Conservation (phyloP, 2,797 vertebrate species). For the Tadarida brasiliensis region DNA sequence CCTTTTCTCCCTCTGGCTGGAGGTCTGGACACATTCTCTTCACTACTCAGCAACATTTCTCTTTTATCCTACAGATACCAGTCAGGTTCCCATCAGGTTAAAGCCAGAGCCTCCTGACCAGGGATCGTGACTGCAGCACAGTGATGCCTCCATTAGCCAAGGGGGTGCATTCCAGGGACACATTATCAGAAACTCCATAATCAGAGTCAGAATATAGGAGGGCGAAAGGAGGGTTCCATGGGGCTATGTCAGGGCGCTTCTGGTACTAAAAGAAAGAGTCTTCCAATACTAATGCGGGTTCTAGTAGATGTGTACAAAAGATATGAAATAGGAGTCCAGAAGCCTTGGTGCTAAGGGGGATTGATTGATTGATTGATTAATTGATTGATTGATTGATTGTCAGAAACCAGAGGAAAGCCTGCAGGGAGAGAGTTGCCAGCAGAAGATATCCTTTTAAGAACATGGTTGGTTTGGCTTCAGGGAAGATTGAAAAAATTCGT, state of each 20-base stretch:
- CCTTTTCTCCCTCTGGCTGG: slow-evolving; percentile 29
- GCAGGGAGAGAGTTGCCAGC: not conserved
- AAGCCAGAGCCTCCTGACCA: not conserved
- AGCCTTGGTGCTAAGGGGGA: not conserved
- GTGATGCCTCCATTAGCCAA: not conserved
- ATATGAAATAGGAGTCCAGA: not conserved
- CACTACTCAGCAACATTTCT: slow-evolving; percentile 62
- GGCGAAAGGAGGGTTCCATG: not conserved
- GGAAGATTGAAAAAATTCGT: not conserved
- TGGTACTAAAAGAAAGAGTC: not conserved
- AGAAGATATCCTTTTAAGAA: not conserved
- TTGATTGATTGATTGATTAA: not conserved
- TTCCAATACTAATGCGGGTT: not conserved
- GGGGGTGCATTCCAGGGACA: not conserved
- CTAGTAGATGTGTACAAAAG: not conserved
- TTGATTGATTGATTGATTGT: not conserved
- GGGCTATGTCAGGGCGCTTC: not conserved
- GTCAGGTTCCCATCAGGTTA: slow-evolving; percentile 25
- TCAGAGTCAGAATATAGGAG: not conserved
- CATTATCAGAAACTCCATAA: not conserved
- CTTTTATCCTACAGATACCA: slow-evolving; percentile 60
- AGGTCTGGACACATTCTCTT: slow-evolving; percentile 69
- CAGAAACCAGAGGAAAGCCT: not conserved
- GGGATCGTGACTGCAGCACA: not conserved
- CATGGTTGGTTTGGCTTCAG: not conserved